Base-by-base conservation (phyloP, 2,888 invertebrate genomes). In the Gortyna flavago region DNA sequence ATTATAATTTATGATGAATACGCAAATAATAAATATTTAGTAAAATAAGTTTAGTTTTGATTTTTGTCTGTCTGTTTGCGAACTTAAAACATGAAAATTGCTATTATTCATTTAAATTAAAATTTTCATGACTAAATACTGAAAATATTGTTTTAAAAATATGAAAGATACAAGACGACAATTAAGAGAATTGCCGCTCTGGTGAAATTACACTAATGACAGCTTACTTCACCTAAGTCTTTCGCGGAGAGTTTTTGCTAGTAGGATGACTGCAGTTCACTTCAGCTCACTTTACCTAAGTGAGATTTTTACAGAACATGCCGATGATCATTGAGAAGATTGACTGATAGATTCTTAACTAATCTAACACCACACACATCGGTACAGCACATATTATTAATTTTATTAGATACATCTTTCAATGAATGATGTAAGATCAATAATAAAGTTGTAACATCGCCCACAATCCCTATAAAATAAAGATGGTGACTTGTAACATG, bases 401-500 rank as follows among this genome's bases (percentile, higher is more conserved):
- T 59, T 82, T 64, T 72, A 77, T 65, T 51, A n/a, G n/a, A n/a
- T n/a, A 69, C 44, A 35, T 29, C n/a, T 68, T 57, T 35, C 41
- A 72, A 29, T 35, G 29, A 64, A 29, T 71, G 38, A 62, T 62
- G 38, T 71, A n/a, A n/a, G n/a, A 68, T 68, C 61, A 81, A 81
- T 81, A 68, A 72, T 59, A 41, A 41, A 16, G 57, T 38, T 35
- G 35, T 75, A 67, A 82, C 81, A 44, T 59, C 62, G 62, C 59
- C 77, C 57, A 82, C 82, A 64, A 70, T 71, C 38, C 18, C 48
- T 3, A 59, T 81, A 68, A 76, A 77, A 81, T 41, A 21, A 38
- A 80, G 35, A 77, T 62, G 3, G 62, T 21, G 64, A 21, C 67
- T 41, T 67, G 11, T 16, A 70, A 18, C 32, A 29, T 81, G 35